Base-by-base conservation (phyloP, 1,140 invertebrate genomes). In the Cepaea nemoralis region DNA sequence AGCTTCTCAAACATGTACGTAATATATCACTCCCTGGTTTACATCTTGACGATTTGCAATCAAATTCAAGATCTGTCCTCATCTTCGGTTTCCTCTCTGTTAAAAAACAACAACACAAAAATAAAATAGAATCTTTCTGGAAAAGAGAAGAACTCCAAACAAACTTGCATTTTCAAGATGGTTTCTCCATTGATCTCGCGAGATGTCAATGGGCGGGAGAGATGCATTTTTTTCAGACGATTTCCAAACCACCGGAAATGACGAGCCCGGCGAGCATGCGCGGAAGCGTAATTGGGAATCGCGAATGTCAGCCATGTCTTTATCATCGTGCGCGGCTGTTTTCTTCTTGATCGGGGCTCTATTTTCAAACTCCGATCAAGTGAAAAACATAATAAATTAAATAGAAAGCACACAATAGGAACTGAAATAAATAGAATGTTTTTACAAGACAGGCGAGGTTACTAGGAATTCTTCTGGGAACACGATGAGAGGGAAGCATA, bases 221-320 rank as follows among this genome's bases (percentile, higher is more conserved):
- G 59, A 63, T 63, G 27, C 27, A 31, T 63, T 63, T 63, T 48
- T 48, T 48, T 27, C n/a, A 27, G 27, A 31, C 27, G 59, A 63
- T 63, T 63, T 31, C 59, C 59, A 63, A 31, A 22, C n/a, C n/a
- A 31, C 59, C 59, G 59, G 59, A 63, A 63, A 63, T 63, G 59
- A 63, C 59, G 59, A 63, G 59, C 16, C 59, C 19, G 27, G n/a
- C 59, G 59, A 27, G 59, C 59, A 63, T 63, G 59, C 59, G 59
- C 59, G 59, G 5, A 19, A 63, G 27, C 59, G 59, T 63, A 63
- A 63, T 63, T 63, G 59, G n/a, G 59, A 63, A 14, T 63, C 27
- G n/a, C 59, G 59, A 31, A n/a, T 63, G 27, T 31, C 59, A 31
- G n/a, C 2, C 5, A n/a, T 8, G 27, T 31, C 59, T 55, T 63